A percentile compares a stretch with the other conserved stretches of the same genome.
Conservation (phyloP, 2,888 invertebrate species). For the Andrena bicolor region DNA sequence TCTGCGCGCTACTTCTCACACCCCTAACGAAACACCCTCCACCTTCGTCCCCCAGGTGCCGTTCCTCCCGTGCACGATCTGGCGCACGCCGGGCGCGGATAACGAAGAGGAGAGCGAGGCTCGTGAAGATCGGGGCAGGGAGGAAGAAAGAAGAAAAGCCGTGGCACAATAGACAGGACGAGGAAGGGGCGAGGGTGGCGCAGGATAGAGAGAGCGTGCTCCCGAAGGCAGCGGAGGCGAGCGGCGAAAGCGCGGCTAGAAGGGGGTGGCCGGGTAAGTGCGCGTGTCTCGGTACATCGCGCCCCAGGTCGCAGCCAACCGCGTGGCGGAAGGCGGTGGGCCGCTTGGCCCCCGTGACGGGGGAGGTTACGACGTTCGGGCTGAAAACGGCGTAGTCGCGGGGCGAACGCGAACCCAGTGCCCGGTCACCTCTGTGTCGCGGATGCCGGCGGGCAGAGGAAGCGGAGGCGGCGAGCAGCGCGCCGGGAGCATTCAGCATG, state of each 20-base stretch:
- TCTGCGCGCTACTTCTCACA: no score
- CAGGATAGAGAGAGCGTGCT: background rate
- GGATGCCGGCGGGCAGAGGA: constrained; percentile 14
- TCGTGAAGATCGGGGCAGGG: background rate
- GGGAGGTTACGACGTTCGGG: constrained; percentile 15
- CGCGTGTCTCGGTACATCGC: constrained; percentile 54
- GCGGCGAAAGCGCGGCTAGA: background rate
- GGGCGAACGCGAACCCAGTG: constrained; percentile 35
- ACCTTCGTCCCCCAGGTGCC: background rate
- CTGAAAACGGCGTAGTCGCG: constrained; percentile 40
- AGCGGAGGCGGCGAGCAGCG: constrained; percentile 1
- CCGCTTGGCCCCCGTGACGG: constrained; percentile 9
- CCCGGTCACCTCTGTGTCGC: constrained; percentile 21
- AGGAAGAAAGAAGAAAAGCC: background rate
- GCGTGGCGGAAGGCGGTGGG: constrained; percentile 40
- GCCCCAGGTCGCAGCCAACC: constrained; percentile 26
- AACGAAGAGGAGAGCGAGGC: background rate
- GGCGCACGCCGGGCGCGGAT: background rate
- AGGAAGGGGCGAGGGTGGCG: background rate
- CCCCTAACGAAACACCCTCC: background rate
- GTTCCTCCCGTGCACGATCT: background rate
- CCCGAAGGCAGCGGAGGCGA: no score
- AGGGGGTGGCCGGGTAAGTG: constrained; percentile 34
- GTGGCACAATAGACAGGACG: background rate
- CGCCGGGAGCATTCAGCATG: constrained; percentile 53